Base-by-base conservation (phyloP, 2,113 vertebrate genomes). In the Siphamia tubifer region DNA sequence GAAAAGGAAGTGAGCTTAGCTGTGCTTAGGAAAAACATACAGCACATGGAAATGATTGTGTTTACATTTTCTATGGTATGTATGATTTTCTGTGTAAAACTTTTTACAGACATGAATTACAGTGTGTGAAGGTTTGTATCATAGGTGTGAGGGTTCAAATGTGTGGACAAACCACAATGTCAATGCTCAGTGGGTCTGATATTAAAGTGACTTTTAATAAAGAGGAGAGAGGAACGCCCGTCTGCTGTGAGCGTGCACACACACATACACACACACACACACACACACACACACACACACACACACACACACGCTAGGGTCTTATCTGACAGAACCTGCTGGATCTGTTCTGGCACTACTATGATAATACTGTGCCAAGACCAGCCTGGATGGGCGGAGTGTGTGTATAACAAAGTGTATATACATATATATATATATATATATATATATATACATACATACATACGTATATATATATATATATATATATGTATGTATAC, bases 291-390 rank as follows among this genome's bases (percentile, higher is more conserved):
- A 40, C 43, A 40, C 36, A 43, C 36, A 53, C 20, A 35, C 20
- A 8, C 23, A 25, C 11, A 31, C 42, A 16, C n/a, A 23, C 32
- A 31, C 13, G 25, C 13, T 35, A 7, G 17, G 56, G 6, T 11
- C 55, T 89, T 90, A 92, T 92, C 91, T 86, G 24, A 6, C 28
- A 19, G 11, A 0, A 47, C 70, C 77, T 44, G 67, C 72, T 83
- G 81, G 65, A 62, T 43, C 48, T 68, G 30, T 42, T 69, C 58
- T 84, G 89, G 84, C 84, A 70, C 21, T 25, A 16, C 9, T 16
- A 32, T 42, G 86, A 88, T 89, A 84, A 82, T 52, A 43, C 38
- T 12, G 13, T 38, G 68, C 68, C 78, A 74, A 61, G 79, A 73
- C 67, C 49, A 3, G 8, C 30, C 15, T 49, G 53, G 6, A 30